A percentile compares a stretch with the other conserved stretches of the same genome.
phyloP scores from a whole-genome alignment of 2,888 invertebrate species.

The Andrena dorsata region DNA sequence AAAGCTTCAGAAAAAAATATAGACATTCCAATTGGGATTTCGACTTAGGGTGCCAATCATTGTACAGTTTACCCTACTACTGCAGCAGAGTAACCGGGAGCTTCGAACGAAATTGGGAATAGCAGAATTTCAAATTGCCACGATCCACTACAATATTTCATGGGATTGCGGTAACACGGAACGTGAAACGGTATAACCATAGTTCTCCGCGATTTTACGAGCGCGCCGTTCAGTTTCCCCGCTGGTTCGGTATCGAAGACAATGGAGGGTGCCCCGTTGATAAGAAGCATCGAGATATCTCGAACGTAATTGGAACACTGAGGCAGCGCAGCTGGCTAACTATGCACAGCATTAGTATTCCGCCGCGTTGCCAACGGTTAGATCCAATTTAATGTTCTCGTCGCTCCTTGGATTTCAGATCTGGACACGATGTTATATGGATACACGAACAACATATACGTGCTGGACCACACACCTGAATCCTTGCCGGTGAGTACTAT shows the following conservation, averaged over 20 bases:
- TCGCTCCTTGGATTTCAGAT: constrained; percentile 78
- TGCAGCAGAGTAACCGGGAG: too few species aligned
- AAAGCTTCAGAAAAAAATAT: too few species aligned
- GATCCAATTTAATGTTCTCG: constrained; percentile 67
- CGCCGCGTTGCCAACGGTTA: constrained; percentile 45
- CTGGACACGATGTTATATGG: constrained; percentile 84
- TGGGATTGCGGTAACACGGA: background rate
- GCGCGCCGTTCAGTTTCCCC: constrained; percentile 30
- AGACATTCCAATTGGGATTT: too few species aligned
- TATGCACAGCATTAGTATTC: constrained; percentile 53
- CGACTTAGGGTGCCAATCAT: too few species aligned
- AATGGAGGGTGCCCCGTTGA: constrained; percentile 16
- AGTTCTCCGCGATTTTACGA: constrained; percentile 19
- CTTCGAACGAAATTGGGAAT: too few species aligned
- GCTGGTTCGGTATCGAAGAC: background rate
- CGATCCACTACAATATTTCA: background rate
- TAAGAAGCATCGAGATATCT: constrained; percentile 33
- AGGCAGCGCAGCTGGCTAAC: constrained; percentile 42
- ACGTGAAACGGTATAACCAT: background rate
- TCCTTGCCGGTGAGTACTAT: constrained; percentile 81
- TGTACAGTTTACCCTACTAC: too few species aligned
- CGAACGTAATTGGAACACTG: constrained; percentile 56
- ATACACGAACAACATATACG: constrained; percentile 83
- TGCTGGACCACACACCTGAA: constrained; percentile 83
- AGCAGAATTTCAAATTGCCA: too few species aligned